Base-by-base conservation (phyloP, 2,113 vertebrate genomes). In the Zosterops pallidus region DNA sequence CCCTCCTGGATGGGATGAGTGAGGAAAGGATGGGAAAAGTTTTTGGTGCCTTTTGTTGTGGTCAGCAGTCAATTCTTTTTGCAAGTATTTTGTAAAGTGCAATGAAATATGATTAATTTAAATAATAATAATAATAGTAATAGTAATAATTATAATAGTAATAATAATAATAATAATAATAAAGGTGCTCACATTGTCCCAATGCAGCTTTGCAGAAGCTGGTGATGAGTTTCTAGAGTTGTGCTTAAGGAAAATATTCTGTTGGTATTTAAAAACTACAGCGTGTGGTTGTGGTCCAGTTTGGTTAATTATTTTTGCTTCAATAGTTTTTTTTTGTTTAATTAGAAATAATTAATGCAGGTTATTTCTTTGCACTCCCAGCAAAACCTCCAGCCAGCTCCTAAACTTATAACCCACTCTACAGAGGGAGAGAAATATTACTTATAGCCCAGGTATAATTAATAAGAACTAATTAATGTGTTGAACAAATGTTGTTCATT, bases 1-100 rank as follows among this genome's bases (percentile, higher is more conserved):
- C 67, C 90, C 72, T 80, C 91, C 92, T 76, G 85, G 70, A 94
- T 67, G 90, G 85, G 70, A 94, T 67, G 90, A 91, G 83, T 74
- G 39, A 80, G 81, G 77, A 60, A 60, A 76, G 87, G 83, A 85
- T 37, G 68, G 79, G 72, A 91, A 80, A 67, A 81, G 76, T 92
- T 96, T 92, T 88, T 86, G 68, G 69, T 33, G 49, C 35, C 15
- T 26, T 71, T 26, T 80, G 16, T 20, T 60, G 41, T 55, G 83
- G 37, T 49, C 78, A 64, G 41, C 5, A 91, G 90, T 77, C 44
- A 7, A 8, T 76, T 47, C 8, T 64, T 81, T 81, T 52, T 56
- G 33, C 57, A 78, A 60, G 33, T 74, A 90, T 89, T 92, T 76
- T 94, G 35, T 59, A n/a, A 86, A 94, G n/a, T n/a, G n/a, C n/a